Evolutionary conservation across 2,797 vertebrate species (phyloP), one percentile per base, ranked within the genome.

Genomic region (Chelon labrosus): DNA sequence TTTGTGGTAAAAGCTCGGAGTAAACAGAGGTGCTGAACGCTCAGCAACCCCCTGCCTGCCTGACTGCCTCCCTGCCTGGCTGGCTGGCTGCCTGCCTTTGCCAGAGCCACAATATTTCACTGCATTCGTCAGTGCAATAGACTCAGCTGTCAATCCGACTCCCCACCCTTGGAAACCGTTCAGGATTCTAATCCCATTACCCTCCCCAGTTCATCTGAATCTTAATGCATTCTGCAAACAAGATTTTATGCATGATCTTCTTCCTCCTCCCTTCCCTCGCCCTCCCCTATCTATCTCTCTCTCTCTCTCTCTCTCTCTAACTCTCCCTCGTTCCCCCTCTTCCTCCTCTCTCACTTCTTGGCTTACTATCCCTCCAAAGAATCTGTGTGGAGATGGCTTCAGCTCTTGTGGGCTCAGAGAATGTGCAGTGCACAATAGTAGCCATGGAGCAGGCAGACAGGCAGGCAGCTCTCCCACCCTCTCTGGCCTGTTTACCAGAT

Each of bases 211-310:
- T 95, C 91, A 94, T 96, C 94, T 93, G 92, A 95, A 95, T 96
- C 95, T 91, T 93, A 94, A 95, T 95, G 93, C 91, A 93, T 90
- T 94, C 93, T 94, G 91, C 92, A 94, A 94, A 95, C 85, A 90
- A 94, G 91, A 95, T 96, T 96, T 96, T 95, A 94, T 95, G 94
- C 94, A 91, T 95, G 95, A 93, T 95, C 94, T 93, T 95, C 93
- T 86, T 90, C 89, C 82, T 84, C 73, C 85, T 77, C 73, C 79
- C 80, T 71, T 72, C 69, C 53, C 73, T 53, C 55, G 39, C 77
- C 60, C 67, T 51, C 71, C 91, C 70, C 81, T 39, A 82, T 49
- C 73, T 70, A 67, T 57, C 92, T 55, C 20, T 72, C 75, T 77
- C 61, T 9, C 66, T 59, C 59, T 52, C 68, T 66, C 83, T 61